Base-by-base conservation (phyloP, 2,888 invertebrate species). In the Parnassius apollo region DNA sequence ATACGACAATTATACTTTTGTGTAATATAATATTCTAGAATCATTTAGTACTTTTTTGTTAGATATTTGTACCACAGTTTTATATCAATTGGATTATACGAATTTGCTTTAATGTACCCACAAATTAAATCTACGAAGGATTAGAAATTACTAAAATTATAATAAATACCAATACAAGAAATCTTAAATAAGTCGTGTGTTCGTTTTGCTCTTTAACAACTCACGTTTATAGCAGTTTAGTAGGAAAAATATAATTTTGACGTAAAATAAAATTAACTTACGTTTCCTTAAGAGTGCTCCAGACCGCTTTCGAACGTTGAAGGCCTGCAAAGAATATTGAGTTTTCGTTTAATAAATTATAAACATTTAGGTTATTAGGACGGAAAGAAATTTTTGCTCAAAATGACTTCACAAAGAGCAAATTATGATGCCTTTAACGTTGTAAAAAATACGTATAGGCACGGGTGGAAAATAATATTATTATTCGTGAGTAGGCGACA, bases 401-500 rank as follows among this genome's bases (percentile, higher is more conserved):
- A 18, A 42, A 59, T 52, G 51, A 57, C 57, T 49, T 49, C 44
- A 54, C 42, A 9, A 56, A 57, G 49, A n/a, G 12, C 18, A 59
- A 57, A 51, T 59, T 56, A 48, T 60, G 35, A 44, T 63, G 52
- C 53, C 35, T 57, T 60, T 49, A 46, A 57, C 46, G 49, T 57
- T 57, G 57, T 60, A 48, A 52, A 64, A 55, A 59, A 13, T 56
- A 61, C 62, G 65, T 68, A 35, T 35, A 35, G 35, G 35, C 7
- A 13, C 18, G 8, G 66, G 66, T 69, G 74, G 69, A 76, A 77
- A 80, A 77, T 76, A 74, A 76, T 79, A 74, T 78, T 74, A 71
- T 72, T 72, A 71, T 66, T 71, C 74, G 65, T 67, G 66, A 65
- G 55, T 42, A 59, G 56, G 55, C 55, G 42, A 18, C 54, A 35